Evolutionary conservation across 1,140 invertebrate species (phyloP).

Genomic region (Ctenoplectra terminalis): DNA sequence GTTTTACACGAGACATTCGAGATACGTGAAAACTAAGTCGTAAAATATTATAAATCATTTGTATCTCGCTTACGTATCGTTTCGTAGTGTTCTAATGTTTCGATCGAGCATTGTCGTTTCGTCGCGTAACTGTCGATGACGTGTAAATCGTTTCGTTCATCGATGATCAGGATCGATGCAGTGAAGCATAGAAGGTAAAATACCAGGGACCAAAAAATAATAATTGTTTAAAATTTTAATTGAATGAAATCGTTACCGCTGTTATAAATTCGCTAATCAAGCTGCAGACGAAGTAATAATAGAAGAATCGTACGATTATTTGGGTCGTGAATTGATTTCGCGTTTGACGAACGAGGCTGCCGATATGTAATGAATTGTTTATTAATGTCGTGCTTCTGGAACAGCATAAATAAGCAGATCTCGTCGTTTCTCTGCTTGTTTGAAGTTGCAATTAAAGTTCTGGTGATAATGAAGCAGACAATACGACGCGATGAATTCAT

Average conservation of each 20-base stretch:
- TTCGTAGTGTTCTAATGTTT: too few species aligned
- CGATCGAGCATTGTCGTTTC: too few species aligned
- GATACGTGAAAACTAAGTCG: too few species aligned
- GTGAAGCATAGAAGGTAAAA: too few species aligned
- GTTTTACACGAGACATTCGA: too few species aligned
- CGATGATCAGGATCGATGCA: too few species aligned
- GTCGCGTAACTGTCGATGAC: too few species aligned
- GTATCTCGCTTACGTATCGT: too few species aligned
- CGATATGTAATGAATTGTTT: slow-evolving; percentile 7
- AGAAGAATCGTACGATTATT: not conserved
- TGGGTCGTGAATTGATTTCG: slow-evolving; percentile 17
- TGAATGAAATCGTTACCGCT: not conserved
- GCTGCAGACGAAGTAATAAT: slow-evolving; percentile 10
- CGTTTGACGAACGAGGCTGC: not conserved
- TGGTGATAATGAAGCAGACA: not conserved
- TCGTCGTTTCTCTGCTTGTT: not conserved
- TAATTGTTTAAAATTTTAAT: too few species aligned
- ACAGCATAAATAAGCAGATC: not conserved
- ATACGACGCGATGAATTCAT: not conserved
- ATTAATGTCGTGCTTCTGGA: not conserved
- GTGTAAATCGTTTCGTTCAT: too few species aligned
- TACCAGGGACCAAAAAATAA: too few species aligned
- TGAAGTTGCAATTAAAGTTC: slow-evolving; percentile 8
- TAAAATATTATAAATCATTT: too few species aligned
- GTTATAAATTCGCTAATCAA: slow-evolving; percentile 14